phyloP scores from a whole-genome alignment of 2,113 vertebrate species.

The crab-eating macaque (Macaca fascicularis) region DNA sequence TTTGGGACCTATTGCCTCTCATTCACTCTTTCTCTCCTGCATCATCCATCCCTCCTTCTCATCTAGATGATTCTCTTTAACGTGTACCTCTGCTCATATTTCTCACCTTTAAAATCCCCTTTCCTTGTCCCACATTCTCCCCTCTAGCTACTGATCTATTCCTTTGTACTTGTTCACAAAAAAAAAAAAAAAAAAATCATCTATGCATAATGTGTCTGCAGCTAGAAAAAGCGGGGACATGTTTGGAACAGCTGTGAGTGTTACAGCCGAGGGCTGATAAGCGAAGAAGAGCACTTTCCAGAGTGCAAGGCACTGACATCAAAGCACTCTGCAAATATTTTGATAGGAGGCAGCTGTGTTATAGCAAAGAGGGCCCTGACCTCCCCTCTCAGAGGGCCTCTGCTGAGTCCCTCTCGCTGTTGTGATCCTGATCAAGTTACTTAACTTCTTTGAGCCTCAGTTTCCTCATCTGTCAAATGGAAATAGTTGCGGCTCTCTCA shows the following conservation, averaged over 20 bases:
- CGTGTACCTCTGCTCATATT: neutral
- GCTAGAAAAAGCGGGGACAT: slow-evolving; percentile 11
- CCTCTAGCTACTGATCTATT: neutral
- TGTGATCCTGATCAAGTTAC: neutral
- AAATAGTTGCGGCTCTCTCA: neutral
- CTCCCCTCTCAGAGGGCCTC: neutral
- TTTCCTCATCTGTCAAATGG: neutral
- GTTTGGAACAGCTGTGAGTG: slow-evolving; percentile 57
- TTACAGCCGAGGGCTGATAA: slow-evolving; percentile 55
- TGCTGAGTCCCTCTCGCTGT: neutral
- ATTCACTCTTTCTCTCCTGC: neutral
- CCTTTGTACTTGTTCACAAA: neutral
- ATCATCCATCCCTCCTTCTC: neutral
- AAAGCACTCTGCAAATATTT: slow-evolving; percentile 70
- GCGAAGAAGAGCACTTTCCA: slow-evolving; percentile 1
- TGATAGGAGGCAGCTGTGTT: slow-evolving; percentile 66
- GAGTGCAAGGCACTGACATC: slow-evolving; percentile 47
- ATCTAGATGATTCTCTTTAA: neutral
- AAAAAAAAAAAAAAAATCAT: neutral
- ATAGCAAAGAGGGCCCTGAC: neutral
- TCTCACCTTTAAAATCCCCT: neutral
- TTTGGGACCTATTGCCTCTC: neutral
- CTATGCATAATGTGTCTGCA: neutral
- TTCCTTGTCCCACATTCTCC: neutral
- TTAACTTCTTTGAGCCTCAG: neutral